Evolutionary conservation across 35 echinoderm and acorn worm species (phyloP).

Genomic region (Eucidaris tribuloides): DNA sequence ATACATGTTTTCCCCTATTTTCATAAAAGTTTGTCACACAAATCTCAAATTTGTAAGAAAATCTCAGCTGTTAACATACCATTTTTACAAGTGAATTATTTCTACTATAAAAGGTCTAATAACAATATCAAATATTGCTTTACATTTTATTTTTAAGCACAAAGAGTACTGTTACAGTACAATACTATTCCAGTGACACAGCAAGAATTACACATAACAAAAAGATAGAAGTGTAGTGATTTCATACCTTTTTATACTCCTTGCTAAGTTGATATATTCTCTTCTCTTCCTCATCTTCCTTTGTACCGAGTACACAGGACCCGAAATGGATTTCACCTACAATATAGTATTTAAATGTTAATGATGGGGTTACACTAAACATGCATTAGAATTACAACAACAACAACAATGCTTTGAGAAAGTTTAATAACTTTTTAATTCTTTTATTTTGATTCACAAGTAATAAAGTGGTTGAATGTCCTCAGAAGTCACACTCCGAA

Average conservation of each 20-base stretch:
- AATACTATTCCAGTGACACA: not conserved
- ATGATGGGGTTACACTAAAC: not conserved
- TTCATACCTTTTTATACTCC: slow-evolving; percentile 66
- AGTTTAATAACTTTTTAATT: not conserved
- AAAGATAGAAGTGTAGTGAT: not conserved
- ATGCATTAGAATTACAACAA: not conserved
- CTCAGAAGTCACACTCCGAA: not conserved
- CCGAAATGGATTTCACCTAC: slow-evolving; percentile 85
- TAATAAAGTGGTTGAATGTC: not conserved
- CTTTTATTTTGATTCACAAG: not conserved
- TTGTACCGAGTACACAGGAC: slow-evolving; percentile 60
- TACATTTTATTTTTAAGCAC: too few species aligned
- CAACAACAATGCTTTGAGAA: not conserved
- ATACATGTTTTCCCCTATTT: too few species aligned
- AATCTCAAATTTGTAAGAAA: too few species aligned
- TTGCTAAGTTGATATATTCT: slow-evolving; percentile 84
- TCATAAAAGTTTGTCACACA: too few species aligned
- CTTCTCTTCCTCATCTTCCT: slow-evolving; percentile 70
- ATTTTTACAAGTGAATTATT: too few species aligned
- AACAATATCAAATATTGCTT: too few species aligned
- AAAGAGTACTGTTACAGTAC: not conserved
- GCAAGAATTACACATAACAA: not conserved
- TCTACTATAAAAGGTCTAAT: too few species aligned
- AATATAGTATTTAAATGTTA: not conserved
- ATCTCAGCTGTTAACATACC: too few species aligned